A percentile compares a stretch with the other conserved stretches of the same genome.
Evolutionary conservation across 2,113 vertebrate genomes (phyloP).

Genomic region (Cromileptes altivelis): DNA sequence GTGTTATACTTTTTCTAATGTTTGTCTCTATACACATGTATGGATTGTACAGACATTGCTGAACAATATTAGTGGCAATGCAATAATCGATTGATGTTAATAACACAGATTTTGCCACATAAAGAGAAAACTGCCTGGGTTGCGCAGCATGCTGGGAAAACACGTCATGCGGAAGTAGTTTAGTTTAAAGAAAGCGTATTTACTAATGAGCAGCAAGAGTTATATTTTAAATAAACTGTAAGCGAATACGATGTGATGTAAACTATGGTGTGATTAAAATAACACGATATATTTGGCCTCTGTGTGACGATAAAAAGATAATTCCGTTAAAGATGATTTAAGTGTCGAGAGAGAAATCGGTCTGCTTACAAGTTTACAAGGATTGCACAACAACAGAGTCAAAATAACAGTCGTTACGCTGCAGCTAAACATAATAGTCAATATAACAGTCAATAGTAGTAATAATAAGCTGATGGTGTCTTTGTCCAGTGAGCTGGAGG

Average conservation of each 20-base stretch:
- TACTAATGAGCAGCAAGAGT: not conserved
- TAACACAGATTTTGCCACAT: no score
- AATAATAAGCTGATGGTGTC: not conserved
- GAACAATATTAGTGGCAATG: rapidly evolving
- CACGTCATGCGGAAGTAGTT: not conserved
- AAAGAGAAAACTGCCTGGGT: rapidly evolving
- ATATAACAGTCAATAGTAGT: not conserved
- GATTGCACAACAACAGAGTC: not conserved
- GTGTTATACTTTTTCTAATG: no score
- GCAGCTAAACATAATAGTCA: not conserved
- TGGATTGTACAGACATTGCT: rapidly evolving
- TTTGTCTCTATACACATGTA: rapidly evolving
- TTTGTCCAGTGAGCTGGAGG: not conserved
- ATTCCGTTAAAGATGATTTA: not conserved
- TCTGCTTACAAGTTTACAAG: not conserved
- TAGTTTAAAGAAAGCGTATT: not conserved
- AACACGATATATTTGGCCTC: no score
- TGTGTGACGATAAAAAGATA: not conserved
- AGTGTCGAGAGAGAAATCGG: not conserved
- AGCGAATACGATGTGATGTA: rapidly evolving
- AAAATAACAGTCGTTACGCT: not conserved
- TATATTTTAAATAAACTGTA: not conserved
- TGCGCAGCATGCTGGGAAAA: constrained; percentile 54
- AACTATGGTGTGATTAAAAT: not conserved
- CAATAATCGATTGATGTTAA: no score